These are phyloP conservation scores for Pangasius larnaudii DNA, from an alignment of 2,797 vertebrate species.

Conservation along the genomic window DNA sequence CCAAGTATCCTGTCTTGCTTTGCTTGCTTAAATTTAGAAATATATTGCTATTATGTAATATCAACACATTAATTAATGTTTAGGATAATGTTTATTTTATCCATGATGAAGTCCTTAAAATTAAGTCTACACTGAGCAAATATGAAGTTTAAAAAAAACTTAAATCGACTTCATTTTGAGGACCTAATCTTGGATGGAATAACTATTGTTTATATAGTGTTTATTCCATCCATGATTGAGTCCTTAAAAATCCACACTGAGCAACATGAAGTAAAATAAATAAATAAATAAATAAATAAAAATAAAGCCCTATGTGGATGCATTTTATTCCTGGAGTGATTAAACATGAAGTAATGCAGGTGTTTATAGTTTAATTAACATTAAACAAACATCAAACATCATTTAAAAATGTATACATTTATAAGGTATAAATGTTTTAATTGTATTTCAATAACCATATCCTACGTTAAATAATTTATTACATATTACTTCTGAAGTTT, in stretches of 20 bases:
- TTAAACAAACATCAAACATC: background rate
- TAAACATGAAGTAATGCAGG: background rate
- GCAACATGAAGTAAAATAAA: background rate
- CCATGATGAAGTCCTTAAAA: background rate
- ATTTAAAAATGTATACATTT: background rate
- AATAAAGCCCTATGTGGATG: background rate
- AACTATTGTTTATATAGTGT: background rate
- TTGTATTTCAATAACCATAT: background rate
- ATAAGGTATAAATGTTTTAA: background rate
- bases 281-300: background rate
- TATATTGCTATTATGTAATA: background rate
- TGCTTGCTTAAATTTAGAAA: background rate
- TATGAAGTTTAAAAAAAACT: background rate
- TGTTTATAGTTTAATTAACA: background rate
- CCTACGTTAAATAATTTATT: background rate
- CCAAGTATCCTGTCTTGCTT: background rate
- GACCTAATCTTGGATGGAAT: background rate
- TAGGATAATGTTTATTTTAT: background rate
- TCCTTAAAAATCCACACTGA: background rate
- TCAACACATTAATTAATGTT: background rate
- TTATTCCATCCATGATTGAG: background rate
- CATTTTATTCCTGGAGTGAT: too few species aligned
- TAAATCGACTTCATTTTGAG: background rate
- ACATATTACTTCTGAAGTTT: background rate
- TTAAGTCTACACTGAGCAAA: background rate